Conservation (phyloP, 2,113 vertebrate species). For the Nanger granti region DNA sequence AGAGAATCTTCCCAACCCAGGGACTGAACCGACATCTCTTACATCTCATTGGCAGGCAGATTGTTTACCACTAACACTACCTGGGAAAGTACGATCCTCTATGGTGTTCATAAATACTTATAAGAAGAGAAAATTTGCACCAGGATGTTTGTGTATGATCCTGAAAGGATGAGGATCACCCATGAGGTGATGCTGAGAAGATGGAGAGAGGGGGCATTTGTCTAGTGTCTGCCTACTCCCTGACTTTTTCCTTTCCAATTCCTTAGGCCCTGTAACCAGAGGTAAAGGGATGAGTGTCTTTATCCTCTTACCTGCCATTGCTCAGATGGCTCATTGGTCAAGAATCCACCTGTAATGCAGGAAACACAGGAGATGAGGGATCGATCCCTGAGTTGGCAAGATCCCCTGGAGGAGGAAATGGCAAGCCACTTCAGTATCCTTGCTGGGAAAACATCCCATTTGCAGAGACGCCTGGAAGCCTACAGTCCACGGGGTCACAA, state of each 20-base stretch:
- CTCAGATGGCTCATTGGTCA: neutral
- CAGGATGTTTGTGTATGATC: neutral
- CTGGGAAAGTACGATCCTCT: neutral
- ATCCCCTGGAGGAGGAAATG: neutral
- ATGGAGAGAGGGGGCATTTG: neutral
- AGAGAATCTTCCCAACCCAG: neutral
- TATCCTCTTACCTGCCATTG: neutral
- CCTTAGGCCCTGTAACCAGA: neutral
- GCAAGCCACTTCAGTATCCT: neutral
- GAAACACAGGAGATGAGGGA: neutral
- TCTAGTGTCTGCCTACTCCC: neutral
- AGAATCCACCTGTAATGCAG: neutral
- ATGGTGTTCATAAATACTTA: neutral
- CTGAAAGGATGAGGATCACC: neutral
- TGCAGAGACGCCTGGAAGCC: neutral
- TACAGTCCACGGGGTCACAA: neutral
- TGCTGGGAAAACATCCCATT: neutral
- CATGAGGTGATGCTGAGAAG: neutral
- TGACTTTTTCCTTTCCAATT: neutral
- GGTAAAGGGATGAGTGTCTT: neutral
- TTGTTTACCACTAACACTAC: neutral
- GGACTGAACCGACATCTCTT: fast-evolving
- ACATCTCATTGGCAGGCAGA: neutral
- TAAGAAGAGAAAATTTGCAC: neutral
- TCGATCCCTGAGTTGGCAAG: neutral